Base-by-base conservation (phyloP, 2,113 vertebrate genomes). In the Potamarius usumacintae region DNA sequence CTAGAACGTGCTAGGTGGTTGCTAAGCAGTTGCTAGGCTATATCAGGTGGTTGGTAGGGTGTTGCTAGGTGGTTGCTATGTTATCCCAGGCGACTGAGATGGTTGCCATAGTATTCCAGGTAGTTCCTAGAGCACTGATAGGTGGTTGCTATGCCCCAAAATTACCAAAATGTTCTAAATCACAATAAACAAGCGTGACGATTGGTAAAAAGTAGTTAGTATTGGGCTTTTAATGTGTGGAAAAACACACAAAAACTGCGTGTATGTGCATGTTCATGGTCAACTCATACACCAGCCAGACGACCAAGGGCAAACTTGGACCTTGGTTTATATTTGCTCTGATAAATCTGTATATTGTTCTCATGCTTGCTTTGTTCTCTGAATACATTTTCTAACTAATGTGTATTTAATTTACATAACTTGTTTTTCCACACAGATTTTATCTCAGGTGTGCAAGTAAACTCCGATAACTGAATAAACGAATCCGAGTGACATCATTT, bases 191-290 rank as follows among this genome's bases (percentile, higher is more conserved):
- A 42, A 42, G 42, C 3, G 42, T 42, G 42, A 42, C 4, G 22
- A 9, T 4, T n/a, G 62, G 7, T 12, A 67, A n/a, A n/a, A 11
- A 27, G 18, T 20, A 25, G 57, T 7, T 2, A 52, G 20, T n/a
- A n/a, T 12, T 50, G 17, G 48, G 71, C 17, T 25, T 52, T 53
- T 52, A 50, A 50, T 22, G 34, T 78, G 74, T 25, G 12, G 50
- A 7, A 78, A 78, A 77, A 15, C 5, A 25, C 18, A 11, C 18
- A 76, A 4, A 50, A 52, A 2, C 4, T 77, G 10, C 20, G 55
- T 34, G 78, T 81, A 27, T 58, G 78, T 74, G 71, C 20, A 42
- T 74, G 71, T 74, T 30, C 10, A n/a, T 83, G 82, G 48, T 50
- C 15, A 60, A 81, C 22, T 81, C 78, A 34, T 15, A 60, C 17